Evolutionary conservation across 2,888 invertebrate genomes (phyloP).

Genomic region (Eristalinus aeneus): DNA sequence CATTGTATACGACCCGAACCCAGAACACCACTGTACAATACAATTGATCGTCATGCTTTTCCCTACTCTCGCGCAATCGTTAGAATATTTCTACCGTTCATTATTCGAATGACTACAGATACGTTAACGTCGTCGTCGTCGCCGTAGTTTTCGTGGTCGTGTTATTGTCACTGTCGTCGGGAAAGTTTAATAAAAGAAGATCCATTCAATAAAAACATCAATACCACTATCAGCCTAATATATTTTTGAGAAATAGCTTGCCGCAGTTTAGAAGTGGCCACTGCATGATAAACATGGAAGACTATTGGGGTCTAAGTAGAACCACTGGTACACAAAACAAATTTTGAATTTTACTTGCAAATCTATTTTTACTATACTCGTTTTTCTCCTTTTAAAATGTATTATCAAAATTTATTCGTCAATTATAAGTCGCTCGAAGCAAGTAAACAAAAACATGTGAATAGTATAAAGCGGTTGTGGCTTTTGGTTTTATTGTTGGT

Average conservation of each 20-base stretch:
- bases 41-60: slow-evolving; percentile 63
- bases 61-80: slow-evolving; percentile 64
- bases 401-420: slow-evolving; percentile 32
- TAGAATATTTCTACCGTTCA: slow-evolving; percentile 57
- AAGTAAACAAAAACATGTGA: slow-evolving; percentile 39
- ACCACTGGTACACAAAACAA: slow-evolving; percentile 77
- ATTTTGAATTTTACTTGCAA: slow-evolving; percentile 33
- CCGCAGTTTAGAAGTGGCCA: slow-evolving; percentile 72
- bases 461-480: slow-evolving; percentile 16
- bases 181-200: slow-evolving; percentile 48
- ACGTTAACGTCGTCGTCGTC: slow-evolving; percentile 64
- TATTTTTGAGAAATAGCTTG: slow-evolving; percentile 57
- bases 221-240: slow-evolving; percentile 31
- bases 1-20: slow-evolving; percentile 61
- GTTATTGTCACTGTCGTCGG: slow-evolving; percentile 37
- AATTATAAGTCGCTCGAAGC: slow-evolving; percentile 47
- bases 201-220: slow-evolving; percentile 53
- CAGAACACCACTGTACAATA: slow-evolving; percentile 57
- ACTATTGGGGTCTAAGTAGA: slow-evolving; percentile 80
- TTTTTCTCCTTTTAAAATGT: slow-evolving; percentile 20
- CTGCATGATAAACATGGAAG: slow-evolving; percentile 76
- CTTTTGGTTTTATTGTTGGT: slow-evolving; percentile 1
- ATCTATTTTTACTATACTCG: slow-evolving; percentile 18
- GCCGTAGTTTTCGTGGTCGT: slow-evolving; percentile 4
- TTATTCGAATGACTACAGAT: slow-evolving; percentile 70